These are phyloP conservation scores for Notothenia coriiceps DNA, from an alignment of 2,113 vertebrate genomes.

Conservation along the genomic window DNA sequence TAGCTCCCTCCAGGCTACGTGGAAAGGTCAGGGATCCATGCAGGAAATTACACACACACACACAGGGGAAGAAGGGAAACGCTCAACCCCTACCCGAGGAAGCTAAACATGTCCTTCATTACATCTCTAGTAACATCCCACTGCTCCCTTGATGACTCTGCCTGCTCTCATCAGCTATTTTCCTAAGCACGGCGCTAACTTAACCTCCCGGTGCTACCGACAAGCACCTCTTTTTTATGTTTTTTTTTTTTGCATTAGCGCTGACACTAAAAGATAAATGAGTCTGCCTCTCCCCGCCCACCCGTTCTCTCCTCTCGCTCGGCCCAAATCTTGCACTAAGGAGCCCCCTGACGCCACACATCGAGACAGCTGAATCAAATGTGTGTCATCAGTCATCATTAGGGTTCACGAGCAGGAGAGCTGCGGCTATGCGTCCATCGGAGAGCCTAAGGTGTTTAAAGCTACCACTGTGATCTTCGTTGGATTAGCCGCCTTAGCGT, in stretches of 20 bases:
- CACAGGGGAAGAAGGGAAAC: conserved; percentile 9
- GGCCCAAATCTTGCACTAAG: conserved; percentile 70
- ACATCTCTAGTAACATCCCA: conserved; percentile 71
- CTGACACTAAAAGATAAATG: conserved; percentile 67
- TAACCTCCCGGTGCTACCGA: conserved; percentile 48
- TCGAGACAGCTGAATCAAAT: conserved; percentile 72
- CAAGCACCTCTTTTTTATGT: conserved; percentile 39
- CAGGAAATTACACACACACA: conserved; percentile 78
- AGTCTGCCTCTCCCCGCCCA: conserved; percentile 48
- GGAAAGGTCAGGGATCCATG: conserved; percentile 80
- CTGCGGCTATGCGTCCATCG: conserved; percentile 6
- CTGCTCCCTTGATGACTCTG: conserved; percentile 64
- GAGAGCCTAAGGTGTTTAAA: conserved; percentile 23
- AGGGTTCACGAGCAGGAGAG: conserved; percentile 47
- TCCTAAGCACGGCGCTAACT: conserved; percentile 39
- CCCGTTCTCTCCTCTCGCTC: conserved; percentile 48
- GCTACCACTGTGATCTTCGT: conserved; percentile 3
- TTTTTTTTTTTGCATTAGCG: conserved; percentile 39
- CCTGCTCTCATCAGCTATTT: conserved; percentile 70
- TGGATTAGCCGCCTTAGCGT: background rate
- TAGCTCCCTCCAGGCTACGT: conserved; percentile 74
- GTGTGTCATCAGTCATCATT: conserved; percentile 79
- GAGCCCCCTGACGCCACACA: conserved; percentile 64
- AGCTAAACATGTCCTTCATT: conserved; percentile 79
- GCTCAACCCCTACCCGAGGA: conserved; percentile 57